Evolutionary conservation across 2,113 vertebrate genomes (phyloP), one percentile per base, ranked within the genome.

Genomic region (Psephotus haematonotus): DNA sequence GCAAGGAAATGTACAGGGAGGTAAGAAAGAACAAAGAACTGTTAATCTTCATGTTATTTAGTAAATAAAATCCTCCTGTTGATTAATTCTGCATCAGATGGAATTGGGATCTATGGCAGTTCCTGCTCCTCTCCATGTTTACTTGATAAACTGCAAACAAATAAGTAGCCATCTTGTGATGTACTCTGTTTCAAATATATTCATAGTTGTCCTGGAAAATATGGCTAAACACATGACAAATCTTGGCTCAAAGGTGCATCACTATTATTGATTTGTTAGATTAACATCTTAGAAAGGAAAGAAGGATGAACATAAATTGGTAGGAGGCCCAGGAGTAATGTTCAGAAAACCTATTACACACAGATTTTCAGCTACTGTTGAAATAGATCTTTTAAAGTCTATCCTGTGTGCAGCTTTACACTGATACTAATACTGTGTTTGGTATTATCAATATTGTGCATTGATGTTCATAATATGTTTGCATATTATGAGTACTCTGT

Each of bases 211-310:
- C 37, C 47, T 86, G 69, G 96, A 49, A 95, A 43, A 31, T 47
- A 82, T 31, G 18, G 17, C 25, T 49, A 82, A 39, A 71, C 35
- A 88, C 22, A 52, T 86, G 80, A 96, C 19, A 91, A 35, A 62
- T 55, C 46, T 95, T 94, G 46, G 22, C 68, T 93, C 53, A 91
- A 64, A 96, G 59, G 69, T 22, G 65, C 7, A 86, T 70, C 52
- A 35, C 44, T 28, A 17, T 41, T 92, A 92, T 27, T 89, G 59
- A 94, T 94, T 95, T 91, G 18, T n/a, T 60, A 77, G 78, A 82
- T 80, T 70, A 93, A 91, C 49, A 70, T 83, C 44, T 83, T 55
- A 89, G 68, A 85, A 90, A 25, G 43, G 52, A 75, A 80, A 87
- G 33, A 63, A n/a, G 31, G n/a, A 83, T 39, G 71, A 49, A 75